Evolutionary conservation across 2,113 vertebrate genomes (phyloP).

Genomic region (Cololabis saira): DNA sequence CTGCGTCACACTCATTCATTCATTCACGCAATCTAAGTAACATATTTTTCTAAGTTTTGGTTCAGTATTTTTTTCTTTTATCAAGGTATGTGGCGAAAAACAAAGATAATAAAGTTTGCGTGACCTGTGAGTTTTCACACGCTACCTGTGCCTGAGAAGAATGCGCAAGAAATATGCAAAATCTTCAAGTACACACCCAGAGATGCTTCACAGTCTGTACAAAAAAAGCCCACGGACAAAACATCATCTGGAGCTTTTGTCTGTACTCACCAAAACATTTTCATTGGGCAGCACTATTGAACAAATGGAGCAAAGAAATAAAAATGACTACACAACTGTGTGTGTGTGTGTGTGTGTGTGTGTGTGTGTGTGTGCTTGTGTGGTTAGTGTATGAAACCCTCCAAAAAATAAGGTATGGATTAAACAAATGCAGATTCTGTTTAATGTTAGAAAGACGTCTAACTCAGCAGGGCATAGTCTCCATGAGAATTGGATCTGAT

Average conservation of each 20-base stretch:
- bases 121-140: conserved; percentile 56
- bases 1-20: too few species aligned
- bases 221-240: conserved; percentile 34
- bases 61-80: conserved; percentile 1
- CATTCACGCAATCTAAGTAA: too few species aligned
- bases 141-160: conserved; percentile 48
- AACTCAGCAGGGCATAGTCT: too few species aligned
- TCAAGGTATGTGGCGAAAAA: neutral
- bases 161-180: conserved; percentile 48
- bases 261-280: conserved; percentile 30
- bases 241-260: conserved; percentile 29
- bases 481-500: too few species aligned
- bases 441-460: too few species aligned
- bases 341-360: too few species aligned
- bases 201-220: conserved; percentile 33
- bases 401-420: too few species aligned
- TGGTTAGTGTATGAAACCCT: too few species aligned
- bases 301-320: too few species aligned
- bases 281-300: neutral
- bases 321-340: too few species aligned
- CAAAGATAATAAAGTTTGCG: conserved; percentile 25
- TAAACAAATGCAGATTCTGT: too few species aligned
- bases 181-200: conserved; percentile 58
- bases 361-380: too few species aligned
- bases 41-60: neutral